phyloP scores from a whole-genome alignment of 2,888 invertebrate species.

The Aspidiotus rigidus region DNA sequence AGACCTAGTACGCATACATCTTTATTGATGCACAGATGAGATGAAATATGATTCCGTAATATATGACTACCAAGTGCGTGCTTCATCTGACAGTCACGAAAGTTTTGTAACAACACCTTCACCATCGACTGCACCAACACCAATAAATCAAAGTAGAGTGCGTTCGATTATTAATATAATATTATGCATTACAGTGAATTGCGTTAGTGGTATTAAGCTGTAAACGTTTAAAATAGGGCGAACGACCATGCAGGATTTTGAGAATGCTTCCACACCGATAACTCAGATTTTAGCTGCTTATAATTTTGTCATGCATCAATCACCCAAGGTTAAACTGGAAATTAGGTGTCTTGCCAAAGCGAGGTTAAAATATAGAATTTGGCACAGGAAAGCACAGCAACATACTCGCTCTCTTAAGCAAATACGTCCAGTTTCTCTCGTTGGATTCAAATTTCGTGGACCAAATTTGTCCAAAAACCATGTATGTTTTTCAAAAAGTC shows the following conservation, averaged over 20 bases:
- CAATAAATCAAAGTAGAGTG: slow-evolving; percentile 17
- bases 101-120: slow-evolving; percentile 26
- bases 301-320: no score
- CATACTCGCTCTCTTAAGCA: no score
- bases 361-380: no score
- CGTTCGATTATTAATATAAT: background rate
- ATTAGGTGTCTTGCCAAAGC: no score
- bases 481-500: no score
- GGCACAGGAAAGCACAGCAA: no score
- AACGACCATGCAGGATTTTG: background rate
- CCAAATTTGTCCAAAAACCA: no score
- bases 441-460: no score
- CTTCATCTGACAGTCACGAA: slow-evolving; percentile 30
- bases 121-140: slow-evolving; percentile 30
- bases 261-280: background rate
- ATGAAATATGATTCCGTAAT: slow-evolving; percentile 28
- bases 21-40: slow-evolving; percentile 29
- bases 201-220: background rate
- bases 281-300: no score
- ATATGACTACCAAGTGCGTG: slow-evolving; percentile 24
- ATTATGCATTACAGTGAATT: background rate
- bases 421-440: no score
- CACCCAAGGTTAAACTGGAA: no score
- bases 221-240: background rate
- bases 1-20: slow-evolving; percentile 27